Evolutionary conservation across 92 coral and sea anemone genomes (phyloP).

Genomic region (Palythoa heliodiscus): DNA sequence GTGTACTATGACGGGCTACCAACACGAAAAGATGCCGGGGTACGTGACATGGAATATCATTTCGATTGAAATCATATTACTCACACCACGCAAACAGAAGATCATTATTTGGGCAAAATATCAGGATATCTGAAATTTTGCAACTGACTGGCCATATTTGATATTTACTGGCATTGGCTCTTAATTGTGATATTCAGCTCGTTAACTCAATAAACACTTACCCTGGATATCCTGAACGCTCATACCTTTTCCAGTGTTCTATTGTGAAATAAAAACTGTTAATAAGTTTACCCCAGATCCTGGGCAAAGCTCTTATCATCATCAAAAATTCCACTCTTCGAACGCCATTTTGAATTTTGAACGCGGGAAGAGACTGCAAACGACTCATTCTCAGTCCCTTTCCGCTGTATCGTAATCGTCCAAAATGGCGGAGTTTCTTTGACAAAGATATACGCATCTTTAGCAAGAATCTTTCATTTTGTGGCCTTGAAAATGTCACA

Average conservation of each 20-base stretch:
- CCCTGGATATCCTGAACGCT: constrained; percentile 31
- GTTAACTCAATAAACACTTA: not conserved
- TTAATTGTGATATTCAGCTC: not conserved
- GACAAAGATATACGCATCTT: not conserved
- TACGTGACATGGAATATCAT: no score
- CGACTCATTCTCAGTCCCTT: constrained; percentile 23
- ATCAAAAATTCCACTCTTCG: not conserved
- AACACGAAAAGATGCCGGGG: no score
- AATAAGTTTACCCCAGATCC: not conserved
- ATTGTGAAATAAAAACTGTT: not conserved
- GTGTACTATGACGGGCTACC: no score
- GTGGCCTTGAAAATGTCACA: constrained; percentile 64
- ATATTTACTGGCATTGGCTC: no score
- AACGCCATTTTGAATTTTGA: not conserved
- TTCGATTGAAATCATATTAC: no score
- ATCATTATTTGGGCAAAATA: no score
- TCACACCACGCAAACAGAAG: no score
- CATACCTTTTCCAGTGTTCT: not conserved
- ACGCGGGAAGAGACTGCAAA: not conserved
- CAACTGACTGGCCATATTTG: no score
- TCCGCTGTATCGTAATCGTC: not conserved
- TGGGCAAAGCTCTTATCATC: not conserved
- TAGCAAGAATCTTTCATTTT: not conserved
- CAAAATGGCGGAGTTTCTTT: constrained; percentile 38
- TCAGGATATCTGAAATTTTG: no score